A percentile compares a stretch with the other conserved stretches of the same genome.
phyloP scores from a whole-genome alignment of 2,113 vertebrate species.

The Sorex fumeus region DNA sequence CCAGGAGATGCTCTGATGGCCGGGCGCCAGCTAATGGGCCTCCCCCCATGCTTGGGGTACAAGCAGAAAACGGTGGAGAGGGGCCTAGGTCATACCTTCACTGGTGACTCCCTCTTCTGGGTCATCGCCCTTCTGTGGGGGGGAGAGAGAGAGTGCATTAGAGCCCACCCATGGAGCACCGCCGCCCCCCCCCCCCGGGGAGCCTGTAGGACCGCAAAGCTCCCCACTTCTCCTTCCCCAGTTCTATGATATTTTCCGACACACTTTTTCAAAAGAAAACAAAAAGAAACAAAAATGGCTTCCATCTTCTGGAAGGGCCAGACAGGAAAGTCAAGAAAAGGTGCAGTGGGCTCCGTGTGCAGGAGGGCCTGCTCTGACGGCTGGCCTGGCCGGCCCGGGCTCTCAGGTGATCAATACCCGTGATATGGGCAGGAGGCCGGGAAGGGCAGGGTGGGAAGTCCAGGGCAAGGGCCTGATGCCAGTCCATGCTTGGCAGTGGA shows the following conservation, averaged over 20 bases:
- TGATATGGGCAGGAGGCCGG: not conserved
- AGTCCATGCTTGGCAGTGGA: not conserved
- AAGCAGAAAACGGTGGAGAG: not conserved
- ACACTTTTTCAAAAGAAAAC: no score
- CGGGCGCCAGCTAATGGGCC: not conserved
- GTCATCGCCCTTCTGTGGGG: conserved; percentile 95
- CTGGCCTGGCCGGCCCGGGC: not conserved
- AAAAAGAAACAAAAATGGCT: not conserved
- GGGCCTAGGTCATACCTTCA: conserved; percentile 92
- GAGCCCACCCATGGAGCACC: not conserved
- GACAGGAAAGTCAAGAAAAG: conserved; percentile 55
- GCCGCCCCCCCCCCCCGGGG: no score
- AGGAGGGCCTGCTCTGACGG: not conserved
- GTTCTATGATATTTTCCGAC: not conserved
- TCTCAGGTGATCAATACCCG: no score
- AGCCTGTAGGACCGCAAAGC: not conserved
- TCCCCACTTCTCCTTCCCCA: not conserved
- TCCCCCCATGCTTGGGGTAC: not conserved
- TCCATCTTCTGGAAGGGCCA: not conserved
- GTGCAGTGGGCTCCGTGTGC: not conserved
- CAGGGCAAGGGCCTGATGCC: not conserved
- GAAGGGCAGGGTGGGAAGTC: not conserved
- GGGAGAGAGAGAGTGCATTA: conserved; percentile 75
- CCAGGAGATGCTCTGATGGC: not conserved
- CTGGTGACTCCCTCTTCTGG: conserved; percentile 98